Conservation (phyloP, 2,113 vertebrate species). For the Eclectus roratus region DNA sequence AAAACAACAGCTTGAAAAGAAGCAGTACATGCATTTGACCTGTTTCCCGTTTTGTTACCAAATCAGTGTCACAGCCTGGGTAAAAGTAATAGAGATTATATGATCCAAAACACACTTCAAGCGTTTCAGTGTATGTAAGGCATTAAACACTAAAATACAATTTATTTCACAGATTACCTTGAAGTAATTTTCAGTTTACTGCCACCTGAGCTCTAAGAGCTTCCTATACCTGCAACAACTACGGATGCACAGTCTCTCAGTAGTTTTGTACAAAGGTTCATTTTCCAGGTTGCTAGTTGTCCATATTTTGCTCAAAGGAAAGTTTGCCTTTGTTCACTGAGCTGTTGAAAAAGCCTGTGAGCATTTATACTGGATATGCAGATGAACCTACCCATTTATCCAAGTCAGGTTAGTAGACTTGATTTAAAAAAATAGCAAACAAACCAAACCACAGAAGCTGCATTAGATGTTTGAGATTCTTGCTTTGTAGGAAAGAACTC, state of each 20-base stretch:
- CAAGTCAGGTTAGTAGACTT: neutral
- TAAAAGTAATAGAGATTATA: constrained; percentile 48
- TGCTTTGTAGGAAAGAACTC: neutral
- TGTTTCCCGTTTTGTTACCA: neutral
- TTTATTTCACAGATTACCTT: constrained; percentile 48
- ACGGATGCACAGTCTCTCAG: neutral
- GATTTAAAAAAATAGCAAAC: neutral
- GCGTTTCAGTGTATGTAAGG: neutral
- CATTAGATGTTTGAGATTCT: neutral
- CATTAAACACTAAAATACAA: constrained; percentile 37
- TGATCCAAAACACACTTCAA: constrained; percentile 4
- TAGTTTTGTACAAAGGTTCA: neutral
- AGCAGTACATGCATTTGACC: neutral
- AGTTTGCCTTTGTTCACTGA: neutral
- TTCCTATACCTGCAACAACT: constrained; percentile 2
- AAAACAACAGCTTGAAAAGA: neutral
- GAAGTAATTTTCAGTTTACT: constrained; percentile 29
- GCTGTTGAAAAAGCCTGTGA: neutral
- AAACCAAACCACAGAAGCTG: neutral
- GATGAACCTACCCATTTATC: neutral
- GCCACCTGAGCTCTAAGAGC: constrained; percentile 37
- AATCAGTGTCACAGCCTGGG: neutral
- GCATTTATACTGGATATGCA: neutral
- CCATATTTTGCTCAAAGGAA: neutral
- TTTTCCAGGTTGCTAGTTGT: neutral